A percentile compares a stretch with the other conserved stretches of the same genome.
Conservation (phyloP, 2,797 vertebrate genomes). For the Lutjanus argentimaculatus region DNA sequence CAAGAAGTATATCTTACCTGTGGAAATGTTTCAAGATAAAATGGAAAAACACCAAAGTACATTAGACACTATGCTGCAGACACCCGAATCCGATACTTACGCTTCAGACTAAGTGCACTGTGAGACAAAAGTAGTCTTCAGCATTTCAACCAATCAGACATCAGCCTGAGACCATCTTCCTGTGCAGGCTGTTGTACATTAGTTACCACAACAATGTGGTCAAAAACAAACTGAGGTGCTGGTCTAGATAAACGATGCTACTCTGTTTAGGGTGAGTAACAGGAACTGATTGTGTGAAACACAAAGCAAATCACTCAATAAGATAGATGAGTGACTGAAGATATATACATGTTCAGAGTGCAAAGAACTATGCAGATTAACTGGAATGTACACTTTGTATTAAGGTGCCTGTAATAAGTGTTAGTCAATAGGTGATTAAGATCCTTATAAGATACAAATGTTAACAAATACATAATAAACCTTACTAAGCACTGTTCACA, state of each 20-base stretch:
- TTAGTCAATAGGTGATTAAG: too few species aligned
- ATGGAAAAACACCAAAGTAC: not conserved
- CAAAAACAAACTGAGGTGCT: conserved; percentile 16
- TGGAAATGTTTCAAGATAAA: not conserved
- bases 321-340: not conserved
- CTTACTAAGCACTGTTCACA: too few species aligned
- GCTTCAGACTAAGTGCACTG: not conserved
- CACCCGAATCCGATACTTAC: not conserved
- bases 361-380: conserved; percentile 22
- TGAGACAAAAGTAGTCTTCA: conserved; percentile 17
- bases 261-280: not conserved
- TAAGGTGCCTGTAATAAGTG: too few species aligned
- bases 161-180: conserved; percentile 43
- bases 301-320: conserved; percentile 1
- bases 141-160: conserved; percentile 49
- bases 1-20: conserved; percentile 50
- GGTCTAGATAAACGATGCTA: conserved; percentile 30
- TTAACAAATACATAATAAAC: too few species aligned
- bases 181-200: conserved; percentile 22
- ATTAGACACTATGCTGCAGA: not conserved
- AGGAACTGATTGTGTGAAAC: not conserved
- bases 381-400: not conserved
- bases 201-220: conserved; percentile 53
- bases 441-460: too few species aligned
- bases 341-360: conserved; percentile 35